Evolutionary conservation across 1,140 invertebrate species (phyloP), one percentile per base, ranked within the genome.

Genomic region (Triops longicaudatus): DNA sequence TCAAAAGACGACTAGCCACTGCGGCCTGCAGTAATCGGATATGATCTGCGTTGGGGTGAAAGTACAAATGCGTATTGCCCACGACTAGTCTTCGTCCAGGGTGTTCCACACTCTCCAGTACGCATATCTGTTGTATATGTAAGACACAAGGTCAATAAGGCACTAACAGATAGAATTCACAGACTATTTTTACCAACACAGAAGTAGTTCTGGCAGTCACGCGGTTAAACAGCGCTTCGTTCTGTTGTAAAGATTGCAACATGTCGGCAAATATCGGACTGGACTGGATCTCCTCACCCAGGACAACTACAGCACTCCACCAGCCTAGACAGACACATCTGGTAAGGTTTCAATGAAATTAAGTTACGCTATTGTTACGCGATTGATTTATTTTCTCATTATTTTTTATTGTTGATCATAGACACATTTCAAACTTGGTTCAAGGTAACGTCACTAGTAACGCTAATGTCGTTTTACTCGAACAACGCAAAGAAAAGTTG

Each of bases 41-140:
- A 82, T 96, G 91, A 85, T 94, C 91, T 9, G 93, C 91, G 83
- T 93, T 89, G 1, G 94, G 93, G 82, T 94, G 92, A 82, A 96
- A 98, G 83, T 94, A 98, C 22, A 98, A 87, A 87, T 98, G 96
- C 0, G 94, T 97, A 82, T 96, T 97, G 27, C 89, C 93, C 74
- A 96, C 86, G 76, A 95, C 82, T 42, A 95, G 77, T 75, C 89
- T 84, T 81, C 90, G 86, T 76, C 85, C 84, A 9, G 85, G 85
- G 81, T 87, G 86, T 31, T 91, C 87, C 73, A 87, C 82, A 9
- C 88, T 88, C 81, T 90, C 85, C 73, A 95, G 84, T 42, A 89
- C 81, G 28, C 87, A 83, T 17, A 87, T 86, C 88, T 90, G 79
- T 11, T 82, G 81, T 72, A 78, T 76, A 75, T 37, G 63, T 43